A percentile compares a stretch with the other conserved stretches of the same genome.
Evolutionary conservation across 23 tunicate genomes (phyloP).

Genomic region (Styela clava): DNA sequence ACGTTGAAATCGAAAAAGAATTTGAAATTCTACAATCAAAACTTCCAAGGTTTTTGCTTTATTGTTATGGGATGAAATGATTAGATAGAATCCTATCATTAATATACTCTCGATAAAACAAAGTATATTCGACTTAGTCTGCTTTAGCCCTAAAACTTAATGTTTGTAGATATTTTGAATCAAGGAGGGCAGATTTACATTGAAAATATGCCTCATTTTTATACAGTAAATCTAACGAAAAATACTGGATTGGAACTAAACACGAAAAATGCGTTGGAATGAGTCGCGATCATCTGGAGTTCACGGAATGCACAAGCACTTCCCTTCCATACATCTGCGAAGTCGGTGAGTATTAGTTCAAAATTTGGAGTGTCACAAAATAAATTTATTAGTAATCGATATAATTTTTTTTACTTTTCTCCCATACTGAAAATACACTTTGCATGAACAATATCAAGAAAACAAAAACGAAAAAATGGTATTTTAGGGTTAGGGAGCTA

Average conservation of each 20-base stretch:
- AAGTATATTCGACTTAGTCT: not conserved
- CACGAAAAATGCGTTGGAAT: not conserved
- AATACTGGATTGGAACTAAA: not conserved
- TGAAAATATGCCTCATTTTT: not conserved
- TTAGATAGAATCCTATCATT: not conserved
- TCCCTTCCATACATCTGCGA: not conserved
- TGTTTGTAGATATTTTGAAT: too few relatives aligned
- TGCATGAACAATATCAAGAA: not conserved
- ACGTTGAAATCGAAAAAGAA: not conserved
- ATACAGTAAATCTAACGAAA: not conserved
- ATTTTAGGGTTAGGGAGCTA: too few relatives aligned
- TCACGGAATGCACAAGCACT: not conserved
- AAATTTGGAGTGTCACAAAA: too few relatives aligned
- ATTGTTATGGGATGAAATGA: not conserved
- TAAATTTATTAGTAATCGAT: not conserved
- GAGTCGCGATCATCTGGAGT: not conserved
- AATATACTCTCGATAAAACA: not conserved
- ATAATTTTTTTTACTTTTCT: not conserved
- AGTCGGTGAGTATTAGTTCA: not conserved
- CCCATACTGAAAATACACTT: not conserved
- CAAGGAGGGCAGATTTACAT: too few relatives aligned
- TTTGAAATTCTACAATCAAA: not conserved
- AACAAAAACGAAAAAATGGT: too few relatives aligned
- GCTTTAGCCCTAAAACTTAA: too few relatives aligned
- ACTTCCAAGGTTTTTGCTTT: not conserved